Base-by-base conservation (phyloP, 92 coral and sea anemone genomes). In the Parazoanthus darwini region DNA sequence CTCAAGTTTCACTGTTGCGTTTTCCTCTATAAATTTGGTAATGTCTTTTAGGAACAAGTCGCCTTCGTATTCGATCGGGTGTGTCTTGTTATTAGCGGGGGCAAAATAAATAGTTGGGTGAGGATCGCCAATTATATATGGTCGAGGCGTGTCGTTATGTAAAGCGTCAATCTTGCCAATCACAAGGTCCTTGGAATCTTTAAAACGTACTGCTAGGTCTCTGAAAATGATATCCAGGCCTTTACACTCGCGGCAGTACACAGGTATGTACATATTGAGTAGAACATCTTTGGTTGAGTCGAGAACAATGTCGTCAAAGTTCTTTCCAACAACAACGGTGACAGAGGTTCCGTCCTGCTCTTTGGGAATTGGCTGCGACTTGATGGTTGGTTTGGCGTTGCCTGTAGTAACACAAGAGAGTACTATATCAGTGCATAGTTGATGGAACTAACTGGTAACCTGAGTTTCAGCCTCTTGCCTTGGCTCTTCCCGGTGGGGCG, bases 151-250 rank as follows among this genome's bases (percentile, higher is more conserved):
- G 46, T 97, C 99, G 80, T 97, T 97, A 8, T 94, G 96, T 11
- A 98, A 94, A 51, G 99, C 98, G 66, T 97, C 98, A 84, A 97
- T 82, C 87, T 97, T 97, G 73, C 98, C 99, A 82, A 97, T 94
- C 26, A 97, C 97, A 43, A 97, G 54, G 89, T 94, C 89, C 6
- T 95, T 85, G 43, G 94, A 88, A 71, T 94, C 98, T 63, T 93
- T 94, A 83, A 91, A 97, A 80, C 89, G 94, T 66, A 95, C 92
- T 18, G 94, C 99, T 8, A 97, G 91, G 70, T 94, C 96, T 93
- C 91, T 97, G 93, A 91, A 97, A 13, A 85, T 88, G 43, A 97
- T 96, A 71, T 95, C 98, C 3, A 97, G 81, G 26, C 94, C 90
- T 56, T 97, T 95, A 90, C 99, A 97, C 18, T 91, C 70, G 85